A percentile compares a stretch with the other conserved stretches of the same genome.
Evolutionary conservation across 2,888 invertebrate genomes (phyloP).

Genomic region (Cataglyphis albicans): DNA sequence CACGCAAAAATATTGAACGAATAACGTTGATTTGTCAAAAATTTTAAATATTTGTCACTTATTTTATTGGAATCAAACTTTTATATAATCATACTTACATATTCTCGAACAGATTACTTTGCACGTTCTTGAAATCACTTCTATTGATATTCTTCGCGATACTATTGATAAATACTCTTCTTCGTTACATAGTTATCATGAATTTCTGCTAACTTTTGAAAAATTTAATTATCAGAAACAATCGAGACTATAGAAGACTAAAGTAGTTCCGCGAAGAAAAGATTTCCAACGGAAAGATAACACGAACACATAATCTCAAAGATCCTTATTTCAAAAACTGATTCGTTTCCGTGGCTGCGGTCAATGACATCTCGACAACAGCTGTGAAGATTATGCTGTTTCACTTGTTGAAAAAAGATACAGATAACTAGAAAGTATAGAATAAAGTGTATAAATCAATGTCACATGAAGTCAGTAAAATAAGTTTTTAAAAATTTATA

Average conservation of each 20-base stretch:
- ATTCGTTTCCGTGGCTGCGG: not conserved
- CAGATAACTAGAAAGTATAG: slow-evolving; percentile 18
- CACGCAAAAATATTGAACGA: not conserved
- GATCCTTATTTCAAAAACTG: not conserved
- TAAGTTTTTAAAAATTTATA: not conserved
- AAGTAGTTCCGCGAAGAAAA: not conserved
- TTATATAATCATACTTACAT: not conserved
- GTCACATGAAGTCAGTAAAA: not conserved
- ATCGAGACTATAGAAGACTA: not conserved
- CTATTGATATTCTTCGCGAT: not conserved
- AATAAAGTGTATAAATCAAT: slow-evolving; percentile 19
- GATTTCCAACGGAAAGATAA: not conserved
- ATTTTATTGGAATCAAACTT: not conserved
- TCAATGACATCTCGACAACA: slow-evolving; percentile 10
- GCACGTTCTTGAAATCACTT: not conserved
- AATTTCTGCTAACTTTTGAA: not conserved
- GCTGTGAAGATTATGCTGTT: not conserved
- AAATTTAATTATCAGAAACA: not conserved
- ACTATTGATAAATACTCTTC: too few species aligned
- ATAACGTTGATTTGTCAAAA: not conserved
- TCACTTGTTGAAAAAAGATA: slow-evolving; percentile 32
- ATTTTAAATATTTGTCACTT: not conserved
- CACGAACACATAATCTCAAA: not conserved
- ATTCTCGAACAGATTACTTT: not conserved
- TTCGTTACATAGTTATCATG: not conserved